Conservation (phyloP, 2,888 invertebrate genomes). For the Dolichomitus sp. region DNA sequence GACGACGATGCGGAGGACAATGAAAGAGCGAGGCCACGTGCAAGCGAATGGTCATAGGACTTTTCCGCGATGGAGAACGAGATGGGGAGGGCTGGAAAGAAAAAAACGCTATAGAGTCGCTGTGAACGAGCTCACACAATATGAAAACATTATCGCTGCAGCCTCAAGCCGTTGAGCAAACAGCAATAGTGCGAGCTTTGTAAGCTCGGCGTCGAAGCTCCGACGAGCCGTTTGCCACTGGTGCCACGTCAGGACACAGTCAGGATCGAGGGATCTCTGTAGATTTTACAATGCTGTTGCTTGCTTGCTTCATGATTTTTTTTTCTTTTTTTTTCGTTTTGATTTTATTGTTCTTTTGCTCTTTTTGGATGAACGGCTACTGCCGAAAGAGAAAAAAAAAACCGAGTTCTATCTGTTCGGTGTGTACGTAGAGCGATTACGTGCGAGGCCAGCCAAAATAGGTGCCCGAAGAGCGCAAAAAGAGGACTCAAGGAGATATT, state of each 20-base stretch:
- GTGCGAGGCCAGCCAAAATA: slow-evolving; percentile 51
- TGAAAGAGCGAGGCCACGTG: slow-evolving; percentile 57
- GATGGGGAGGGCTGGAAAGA: slow-evolving; percentile 48
- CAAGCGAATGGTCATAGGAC: slow-evolving; percentile 36
- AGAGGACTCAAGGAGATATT: slow-evolving; percentile 61
- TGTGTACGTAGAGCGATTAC: slow-evolving; percentile 53
- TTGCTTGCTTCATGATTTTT: slow-evolving; percentile 37
- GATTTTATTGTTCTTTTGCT: slow-evolving; percentile 11
- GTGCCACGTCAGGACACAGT: slow-evolving; percentile 83
- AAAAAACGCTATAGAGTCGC: slow-evolving; percentile 37
- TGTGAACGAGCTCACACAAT: slow-evolving; percentile 75
- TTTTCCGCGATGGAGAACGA: slow-evolving; percentile 53
- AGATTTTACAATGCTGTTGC: slow-evolving; percentile 62
- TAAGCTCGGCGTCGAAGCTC: slow-evolving; percentile 70
- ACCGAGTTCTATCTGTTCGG: slow-evolving; percentile 25
- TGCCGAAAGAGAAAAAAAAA: slow-evolving; percentile 19
- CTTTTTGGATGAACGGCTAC: slow-evolving; percentile 22
- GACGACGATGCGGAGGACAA: slow-evolving; percentile 55
- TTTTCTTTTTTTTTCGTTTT: slow-evolving; percentile 6
- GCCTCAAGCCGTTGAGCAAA: slow-evolving; percentile 83
- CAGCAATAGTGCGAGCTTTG: slow-evolving; percentile 85
- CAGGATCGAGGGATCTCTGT: slow-evolving; percentile 75
- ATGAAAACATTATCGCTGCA: slow-evolving; percentile 84
- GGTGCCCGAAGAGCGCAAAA: slow-evolving; percentile 50
- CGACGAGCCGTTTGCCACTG: slow-evolving; percentile 63